These are phyloP conservation scores for Anastrepha ludens DNA, from an alignment of 1,140 invertebrate species.

Conservation along the genomic window DNA sequence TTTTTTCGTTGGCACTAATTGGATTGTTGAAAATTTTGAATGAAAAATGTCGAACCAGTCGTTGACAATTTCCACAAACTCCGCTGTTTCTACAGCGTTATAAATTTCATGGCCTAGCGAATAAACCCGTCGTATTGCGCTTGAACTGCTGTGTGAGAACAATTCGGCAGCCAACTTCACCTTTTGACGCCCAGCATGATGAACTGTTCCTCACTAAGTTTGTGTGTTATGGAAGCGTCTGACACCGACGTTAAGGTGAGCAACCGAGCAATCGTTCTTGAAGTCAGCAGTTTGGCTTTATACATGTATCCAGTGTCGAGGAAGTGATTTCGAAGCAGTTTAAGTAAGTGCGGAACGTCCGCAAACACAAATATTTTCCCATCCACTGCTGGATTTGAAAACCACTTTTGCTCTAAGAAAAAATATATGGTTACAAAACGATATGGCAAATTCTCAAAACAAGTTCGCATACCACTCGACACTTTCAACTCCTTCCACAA, in stretches of 20 bases:
- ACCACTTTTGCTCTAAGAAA: neutral
- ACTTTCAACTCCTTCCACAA: neutral
- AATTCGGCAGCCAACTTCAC: neutral
- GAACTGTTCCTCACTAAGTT: neutral
- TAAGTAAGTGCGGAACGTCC: neutral
- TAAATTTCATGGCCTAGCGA: no score
- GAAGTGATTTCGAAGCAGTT: neutral
- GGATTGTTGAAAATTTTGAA: no score
- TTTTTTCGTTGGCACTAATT: no score
- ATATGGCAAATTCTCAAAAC: neutral
- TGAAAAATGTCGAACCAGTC: no score
- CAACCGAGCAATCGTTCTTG: neutral
- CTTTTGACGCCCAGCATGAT: neutral
- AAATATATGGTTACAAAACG: neutral
- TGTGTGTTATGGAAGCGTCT: neutral
- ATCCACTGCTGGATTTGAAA: neutral
- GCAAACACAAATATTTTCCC: neutral
- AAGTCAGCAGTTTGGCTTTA: neutral
- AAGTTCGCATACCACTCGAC: neutral
- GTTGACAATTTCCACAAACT: no score
- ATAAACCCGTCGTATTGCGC: no score
- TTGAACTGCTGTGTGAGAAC: no score
- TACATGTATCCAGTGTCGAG: neutral
- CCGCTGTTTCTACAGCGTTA: no score
- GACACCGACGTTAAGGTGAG: neutral